Evolutionary conservation across 2,888 invertebrate genomes (phyloP).

Genomic region (Craniophora ligustri): DNA sequence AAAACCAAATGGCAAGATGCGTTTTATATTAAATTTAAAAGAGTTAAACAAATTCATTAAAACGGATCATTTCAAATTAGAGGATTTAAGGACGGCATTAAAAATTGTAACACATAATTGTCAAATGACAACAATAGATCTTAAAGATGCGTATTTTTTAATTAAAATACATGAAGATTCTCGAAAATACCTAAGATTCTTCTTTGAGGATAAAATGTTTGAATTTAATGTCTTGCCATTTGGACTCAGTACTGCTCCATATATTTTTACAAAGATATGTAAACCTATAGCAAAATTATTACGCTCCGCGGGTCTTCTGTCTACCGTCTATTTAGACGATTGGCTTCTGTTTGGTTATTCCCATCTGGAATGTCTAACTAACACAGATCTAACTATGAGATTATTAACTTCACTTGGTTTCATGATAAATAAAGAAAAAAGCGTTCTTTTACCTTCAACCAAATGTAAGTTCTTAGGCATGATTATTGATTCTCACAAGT

Average conservation of each 20-base stretch:
- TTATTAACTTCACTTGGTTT: conserved; percentile 5
- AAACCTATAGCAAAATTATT: background rate
- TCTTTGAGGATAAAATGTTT: background rate
- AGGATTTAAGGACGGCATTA: background rate
- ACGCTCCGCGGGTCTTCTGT: background rate
- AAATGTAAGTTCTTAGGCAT: background rate
- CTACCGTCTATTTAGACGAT: conserved; percentile 9
- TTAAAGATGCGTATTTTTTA: too few species aligned
- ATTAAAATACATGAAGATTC: too few species aligned
- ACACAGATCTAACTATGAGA: background rate
- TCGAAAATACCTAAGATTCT: too few species aligned
- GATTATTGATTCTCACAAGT: background rate
- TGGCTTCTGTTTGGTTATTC: background rate
- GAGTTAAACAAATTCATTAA: conserved; percentile 3
- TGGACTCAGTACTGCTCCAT: background rate
- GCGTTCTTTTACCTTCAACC: background rate
- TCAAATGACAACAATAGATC: too few species aligned
- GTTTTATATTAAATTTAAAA: conserved; percentile 5
- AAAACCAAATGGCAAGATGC: background rate
- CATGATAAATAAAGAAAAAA: conserved; percentile 3
- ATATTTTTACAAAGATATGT: background rate
- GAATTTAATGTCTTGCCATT: background rate
- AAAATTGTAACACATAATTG: background rate
- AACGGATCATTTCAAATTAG: conserved; percentile 1
- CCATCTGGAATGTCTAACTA: background rate